Conservation (phyloP, 1,140 invertebrate species). For the Cyclargus thomasi region DNA sequence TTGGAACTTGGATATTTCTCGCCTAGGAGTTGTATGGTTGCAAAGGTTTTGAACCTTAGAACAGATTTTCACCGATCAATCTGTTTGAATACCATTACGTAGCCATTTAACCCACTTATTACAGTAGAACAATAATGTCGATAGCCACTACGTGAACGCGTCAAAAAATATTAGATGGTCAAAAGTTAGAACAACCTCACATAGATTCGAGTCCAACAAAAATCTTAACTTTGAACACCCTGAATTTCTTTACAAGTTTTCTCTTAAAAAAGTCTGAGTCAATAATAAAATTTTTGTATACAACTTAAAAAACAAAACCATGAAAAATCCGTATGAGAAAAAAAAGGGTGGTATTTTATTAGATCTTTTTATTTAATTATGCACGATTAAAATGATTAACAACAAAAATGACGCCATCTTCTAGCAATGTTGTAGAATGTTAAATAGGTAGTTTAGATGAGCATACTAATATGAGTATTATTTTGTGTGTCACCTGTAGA, state of each 20-base stretch:
- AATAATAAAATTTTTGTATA: too few species aligned
- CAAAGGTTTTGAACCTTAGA: neutral
- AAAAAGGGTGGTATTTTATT: neutral
- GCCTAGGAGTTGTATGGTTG: neutral
- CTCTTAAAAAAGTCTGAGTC: too few species aligned
- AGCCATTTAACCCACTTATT: too few species aligned
- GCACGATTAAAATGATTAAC: neutral
- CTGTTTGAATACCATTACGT: too few species aligned
- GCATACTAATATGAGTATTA: neutral
- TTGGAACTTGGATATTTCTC: slow-evolving; percentile 31
- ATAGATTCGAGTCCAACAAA: too few species aligned
- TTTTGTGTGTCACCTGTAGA: neutral
- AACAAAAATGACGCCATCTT: slow-evolving; percentile 9
- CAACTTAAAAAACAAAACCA: neutral
- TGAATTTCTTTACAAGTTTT: too few species aligned
- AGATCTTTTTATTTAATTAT: neutral
- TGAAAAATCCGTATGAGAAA: neutral
- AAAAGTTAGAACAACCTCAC: too few species aligned
- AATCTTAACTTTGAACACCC: too few species aligned
- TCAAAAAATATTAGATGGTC: too few species aligned
- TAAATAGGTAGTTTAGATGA: neutral
- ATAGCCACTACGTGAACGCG: too few species aligned
- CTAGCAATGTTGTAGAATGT: neutral
- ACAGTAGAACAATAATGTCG: too few species aligned
- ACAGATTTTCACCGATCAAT: neutral